Evolutionary conservation across 2,888 invertebrate species (phyloP).

Genomic region (Agriopis aurantiaria): DNA sequence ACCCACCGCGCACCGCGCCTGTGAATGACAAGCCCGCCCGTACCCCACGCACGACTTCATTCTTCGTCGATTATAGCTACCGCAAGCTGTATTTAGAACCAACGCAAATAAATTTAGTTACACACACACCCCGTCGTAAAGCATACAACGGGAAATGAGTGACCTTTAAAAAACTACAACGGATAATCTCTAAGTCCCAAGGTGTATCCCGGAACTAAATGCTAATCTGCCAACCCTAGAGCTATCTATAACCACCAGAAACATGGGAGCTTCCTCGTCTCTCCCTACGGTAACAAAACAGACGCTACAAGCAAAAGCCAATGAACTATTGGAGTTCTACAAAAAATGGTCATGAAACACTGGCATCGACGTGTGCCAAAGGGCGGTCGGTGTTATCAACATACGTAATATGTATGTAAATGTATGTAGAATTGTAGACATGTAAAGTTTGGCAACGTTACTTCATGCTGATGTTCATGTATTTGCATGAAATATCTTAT

Average conservation of each 20-base stretch:
- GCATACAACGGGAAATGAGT: conserved; percentile 28
- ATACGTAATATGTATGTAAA: conserved; percentile 39
- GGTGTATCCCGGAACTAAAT: conserved; percentile 48
- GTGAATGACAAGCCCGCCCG: conserved; percentile 41
- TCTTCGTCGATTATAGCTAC: conserved; percentile 21
- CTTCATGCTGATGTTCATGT: conserved; percentile 43
- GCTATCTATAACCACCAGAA: conserved; percentile 62
- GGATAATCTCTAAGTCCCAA: conserved; percentile 45
- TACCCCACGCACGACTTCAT: conserved; percentile 33
- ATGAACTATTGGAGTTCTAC: conserved; percentile 63
- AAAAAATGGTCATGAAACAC: conserved; percentile 57
- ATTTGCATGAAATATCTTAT: conserved; percentile 41
- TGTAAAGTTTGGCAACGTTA: conserved; percentile 47
- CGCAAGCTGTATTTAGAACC: conserved; percentile 28
- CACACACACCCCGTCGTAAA: conserved; percentile 19
- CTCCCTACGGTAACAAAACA: conserved; percentile 49
- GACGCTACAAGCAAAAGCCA: conserved; percentile 55
- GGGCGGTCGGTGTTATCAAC: conserved; percentile 62
- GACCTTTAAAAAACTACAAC: conserved; percentile 40
- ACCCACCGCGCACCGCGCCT: conserved; percentile 22
- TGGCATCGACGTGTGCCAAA: conserved; percentile 70
- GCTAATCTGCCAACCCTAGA: conserved; percentile 51
- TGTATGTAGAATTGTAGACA: conserved; percentile 50
- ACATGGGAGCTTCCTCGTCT: conserved; percentile 58
- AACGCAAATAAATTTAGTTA: conserved; percentile 25